Evolutionary conservation across 1,140 invertebrate genomes (phyloP).

Genomic region (Leptestheria dahalacensis): DNA sequence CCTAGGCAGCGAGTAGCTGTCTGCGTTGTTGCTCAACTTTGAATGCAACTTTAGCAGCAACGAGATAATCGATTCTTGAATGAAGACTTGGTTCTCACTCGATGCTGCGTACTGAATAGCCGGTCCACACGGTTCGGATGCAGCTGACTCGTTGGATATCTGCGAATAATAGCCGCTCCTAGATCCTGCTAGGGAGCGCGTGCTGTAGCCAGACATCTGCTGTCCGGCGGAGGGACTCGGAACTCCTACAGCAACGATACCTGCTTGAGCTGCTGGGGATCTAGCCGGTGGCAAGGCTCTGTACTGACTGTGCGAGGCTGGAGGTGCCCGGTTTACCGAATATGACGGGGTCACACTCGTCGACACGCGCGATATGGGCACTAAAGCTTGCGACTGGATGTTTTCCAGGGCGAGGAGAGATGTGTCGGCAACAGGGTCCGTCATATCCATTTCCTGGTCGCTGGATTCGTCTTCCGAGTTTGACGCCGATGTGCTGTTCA

Average conservation of each 20-base stretch:
- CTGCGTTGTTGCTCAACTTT: slow-evolving; percentile 63
- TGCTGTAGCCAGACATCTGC: neutral
- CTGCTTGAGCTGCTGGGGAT: neutral
- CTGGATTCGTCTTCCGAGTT: slow-evolving; percentile 3
- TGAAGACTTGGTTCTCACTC: slow-evolving; percentile 32
- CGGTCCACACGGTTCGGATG: slow-evolving; percentile 2
- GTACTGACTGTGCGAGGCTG: neutral
- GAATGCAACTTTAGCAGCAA: slow-evolving; percentile 83
- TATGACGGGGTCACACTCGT: neutral
- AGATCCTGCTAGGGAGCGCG: neutral
- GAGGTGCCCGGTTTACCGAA: neutral
- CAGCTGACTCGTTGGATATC: neutral
- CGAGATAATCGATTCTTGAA: slow-evolving; percentile 83
- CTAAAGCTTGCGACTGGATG: slow-evolving; percentile 1
- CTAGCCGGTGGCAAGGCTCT: neutral
- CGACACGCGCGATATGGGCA: neutral
- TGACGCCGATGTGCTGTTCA: neutral
- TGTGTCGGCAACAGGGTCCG: neutral
- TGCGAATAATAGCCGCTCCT: neutral
- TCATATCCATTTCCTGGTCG: slow-evolving; percentile 9
- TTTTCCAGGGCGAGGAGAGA: neutral
- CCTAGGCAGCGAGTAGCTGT: slow-evolving; percentile 46
- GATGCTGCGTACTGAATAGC: slow-evolving; percentile 3
- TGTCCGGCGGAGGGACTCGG: neutral
- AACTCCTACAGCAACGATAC: neutral